A percentile compares a stretch with the other conserved stretches of the same genome.
These are phyloP conservation scores for Oligia strigilis DNA, from an alignment of 2,888 invertebrate species.

Conservation along the genomic window DNA sequence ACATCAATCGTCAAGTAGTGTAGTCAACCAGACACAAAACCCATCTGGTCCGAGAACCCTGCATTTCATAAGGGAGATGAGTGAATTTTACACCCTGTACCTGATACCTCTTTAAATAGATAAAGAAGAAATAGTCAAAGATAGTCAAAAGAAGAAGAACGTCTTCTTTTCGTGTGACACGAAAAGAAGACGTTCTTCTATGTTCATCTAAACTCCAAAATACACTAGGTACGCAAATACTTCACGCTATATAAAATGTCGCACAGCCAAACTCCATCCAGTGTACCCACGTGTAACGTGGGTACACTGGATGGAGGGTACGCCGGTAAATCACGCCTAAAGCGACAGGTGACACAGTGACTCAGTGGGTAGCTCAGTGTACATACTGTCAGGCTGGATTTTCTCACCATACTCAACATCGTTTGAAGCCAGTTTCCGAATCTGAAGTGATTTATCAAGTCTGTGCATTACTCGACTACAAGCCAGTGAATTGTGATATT, in stretches of 20 bases:
- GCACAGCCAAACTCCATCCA: background rate
- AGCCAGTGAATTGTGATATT: background rate
- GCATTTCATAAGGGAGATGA: too few species aligned
- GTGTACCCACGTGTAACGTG: background rate
- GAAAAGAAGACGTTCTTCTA: too few species aligned
- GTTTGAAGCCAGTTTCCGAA: slow-evolving; percentile 5
- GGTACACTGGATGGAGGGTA: too few species aligned
- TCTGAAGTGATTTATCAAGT: slow-evolving; percentile 8
- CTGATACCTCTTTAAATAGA: too few species aligned
- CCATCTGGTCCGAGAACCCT: too few species aligned
- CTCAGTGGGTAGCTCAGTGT: slow-evolving; percentile 4
- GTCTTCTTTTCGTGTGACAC: too few species aligned
- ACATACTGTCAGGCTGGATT: slow-evolving; percentile 14
- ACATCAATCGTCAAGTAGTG: too few species aligned
- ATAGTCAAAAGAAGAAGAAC: too few species aligned
- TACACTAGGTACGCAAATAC: background rate
- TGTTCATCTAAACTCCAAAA: background rate
- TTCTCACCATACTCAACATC: slow-evolving; percentile 1
- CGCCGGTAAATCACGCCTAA: slow-evolving; percentile 24
- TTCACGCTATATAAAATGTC: background rate
- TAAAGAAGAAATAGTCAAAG: too few species aligned
- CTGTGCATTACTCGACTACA: background rate
- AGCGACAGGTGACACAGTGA: slow-evolving; percentile 22
- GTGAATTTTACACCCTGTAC: too few species aligned
- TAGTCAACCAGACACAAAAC: too few species aligned